Base-by-base conservation (phyloP, 2,888 invertebrate species). In the Venustoraphidia nigricollis region DNA sequence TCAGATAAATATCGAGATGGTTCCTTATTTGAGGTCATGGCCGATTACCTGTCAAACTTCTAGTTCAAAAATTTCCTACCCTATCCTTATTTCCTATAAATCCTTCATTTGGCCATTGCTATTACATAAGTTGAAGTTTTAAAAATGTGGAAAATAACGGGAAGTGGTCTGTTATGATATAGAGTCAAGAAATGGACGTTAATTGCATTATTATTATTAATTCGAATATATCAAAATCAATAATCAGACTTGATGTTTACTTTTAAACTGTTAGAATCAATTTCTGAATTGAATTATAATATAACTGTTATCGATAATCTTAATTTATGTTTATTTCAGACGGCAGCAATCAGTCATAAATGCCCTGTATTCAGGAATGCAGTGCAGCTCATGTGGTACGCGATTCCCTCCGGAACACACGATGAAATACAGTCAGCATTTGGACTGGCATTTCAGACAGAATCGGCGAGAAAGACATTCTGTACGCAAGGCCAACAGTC, bases 391-490 rank as follows among this genome's bases (percentile, higher is more conserved):
- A 46, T 98, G 98, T 69, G 97, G 97, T 36, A 81, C 91, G 51
- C 77, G 96, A 42, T 96, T 97, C 68, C 85, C 89, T 10, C 84
- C 89, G 0, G 90, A 91, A 66, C 84, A 86, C 61, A 89, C 87
- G 9, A 84, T 85, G 55, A 80, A 86, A 53, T 98, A 96, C 68
- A 87, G 85, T 58, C 89, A 91, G 63, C 98, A 99, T 69, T 76
- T 97, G 51, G 97, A 98, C 70, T 97, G 97, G 96, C 98, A 98
- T 70, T 97, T 97, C 71, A 71, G 93, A 1, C 90, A 92, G 66
- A 97, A 97, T 70, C 71, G 92, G 2, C 75, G 84, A 47, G 92
- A 91, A 57, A 79, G 91, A 54, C 90, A 90, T 61, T 85, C 87
- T 0, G 82, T 84, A 0, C 73, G 89, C 10, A 82, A 89, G 46